A percentile compares a stretch with the other conserved stretches of the same genome.
Conservation (phyloP, 2,113 vertebrate genomes). For the Calyptommatus sinebrachiatus region DNA sequence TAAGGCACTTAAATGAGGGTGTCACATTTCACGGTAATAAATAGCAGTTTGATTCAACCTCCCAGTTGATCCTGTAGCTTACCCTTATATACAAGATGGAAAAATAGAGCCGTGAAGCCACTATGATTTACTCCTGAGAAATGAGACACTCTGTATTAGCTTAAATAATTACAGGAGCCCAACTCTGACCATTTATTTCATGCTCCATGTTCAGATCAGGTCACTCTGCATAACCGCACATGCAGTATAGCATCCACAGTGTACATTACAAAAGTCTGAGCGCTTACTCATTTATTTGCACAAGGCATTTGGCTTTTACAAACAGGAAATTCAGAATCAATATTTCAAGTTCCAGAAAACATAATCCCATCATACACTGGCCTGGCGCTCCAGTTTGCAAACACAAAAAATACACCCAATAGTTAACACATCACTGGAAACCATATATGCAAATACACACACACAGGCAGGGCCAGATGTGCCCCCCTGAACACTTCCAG, state of each 20-base stretch:
- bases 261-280: not conserved
- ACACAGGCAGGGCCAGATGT: no score
- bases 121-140: conserved; percentile 86
- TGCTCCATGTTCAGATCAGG: conserved; percentile 67
- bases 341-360: not conserved
- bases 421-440: no score
- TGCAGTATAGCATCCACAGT: conserved; percentile 33
- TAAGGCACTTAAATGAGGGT: conserved; percentile 90
- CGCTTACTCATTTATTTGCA: not conserved
- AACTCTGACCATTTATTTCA: conserved; percentile 81
- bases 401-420: not conserved
- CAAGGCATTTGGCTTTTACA: not conserved
- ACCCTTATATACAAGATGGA: conserved; percentile 84
- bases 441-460: no score
- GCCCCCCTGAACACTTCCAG: no score
- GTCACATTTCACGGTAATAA: conserved; percentile 98
- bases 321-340: not conserved
- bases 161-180: conserved; percentile 80
- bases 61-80: conserved; percentile 87
- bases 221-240: conserved; percentile 45
- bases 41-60: conserved; percentile 98
- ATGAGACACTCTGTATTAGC: conserved; percentile 84
- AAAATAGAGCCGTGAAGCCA: conserved; percentile 84
- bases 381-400: rapidly evolving
- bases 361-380: not conserved